Conservation (phyloP, 2,888 invertebrate genomes). For the Chymomyza amoena region DNA sequence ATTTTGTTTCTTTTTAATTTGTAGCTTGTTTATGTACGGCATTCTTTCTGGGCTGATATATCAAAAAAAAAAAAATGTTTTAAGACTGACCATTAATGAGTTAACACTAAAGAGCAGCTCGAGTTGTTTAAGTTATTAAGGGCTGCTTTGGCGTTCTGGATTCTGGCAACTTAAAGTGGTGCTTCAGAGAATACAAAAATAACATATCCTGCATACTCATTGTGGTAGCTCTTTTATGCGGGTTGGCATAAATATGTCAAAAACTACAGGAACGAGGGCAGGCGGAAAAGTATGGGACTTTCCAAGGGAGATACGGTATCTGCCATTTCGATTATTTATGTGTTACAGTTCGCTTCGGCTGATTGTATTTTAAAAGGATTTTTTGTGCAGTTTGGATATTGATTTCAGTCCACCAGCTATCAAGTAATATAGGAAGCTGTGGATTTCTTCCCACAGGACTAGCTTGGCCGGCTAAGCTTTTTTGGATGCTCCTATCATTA, state of each 20-base stretch:
- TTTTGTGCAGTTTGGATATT: too few relatives aligned
- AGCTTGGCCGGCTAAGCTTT: too few relatives aligned
- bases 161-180: constrained; percentile 5
- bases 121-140: not conserved
- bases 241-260: constrained; percentile 32
- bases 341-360: too few relatives aligned
- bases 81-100: constrained; percentile 38
- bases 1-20: constrained; percentile 5
- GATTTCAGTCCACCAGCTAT: too few relatives aligned
- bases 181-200: not conserved
- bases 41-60: not conserved
- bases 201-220: constrained; percentile 58
- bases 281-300: constrained; percentile 7
- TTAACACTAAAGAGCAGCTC: constrained; percentile 4
- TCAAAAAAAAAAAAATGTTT: constrained; percentile 7
- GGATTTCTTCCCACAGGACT: too few relatives aligned
- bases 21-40: not conserved
- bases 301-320: too few relatives aligned
- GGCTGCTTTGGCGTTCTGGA: not conserved
- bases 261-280: constrained; percentile 26
- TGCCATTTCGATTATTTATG: too few relatives aligned
- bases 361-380: too few relatives aligned
- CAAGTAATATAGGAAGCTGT: too few relatives aligned
- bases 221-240: constrained; percentile 33
- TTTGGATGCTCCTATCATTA: too few relatives aligned